Conservation (phyloP, 2,113 vertebrate species). For the Ochotona curzoniae region DNA sequence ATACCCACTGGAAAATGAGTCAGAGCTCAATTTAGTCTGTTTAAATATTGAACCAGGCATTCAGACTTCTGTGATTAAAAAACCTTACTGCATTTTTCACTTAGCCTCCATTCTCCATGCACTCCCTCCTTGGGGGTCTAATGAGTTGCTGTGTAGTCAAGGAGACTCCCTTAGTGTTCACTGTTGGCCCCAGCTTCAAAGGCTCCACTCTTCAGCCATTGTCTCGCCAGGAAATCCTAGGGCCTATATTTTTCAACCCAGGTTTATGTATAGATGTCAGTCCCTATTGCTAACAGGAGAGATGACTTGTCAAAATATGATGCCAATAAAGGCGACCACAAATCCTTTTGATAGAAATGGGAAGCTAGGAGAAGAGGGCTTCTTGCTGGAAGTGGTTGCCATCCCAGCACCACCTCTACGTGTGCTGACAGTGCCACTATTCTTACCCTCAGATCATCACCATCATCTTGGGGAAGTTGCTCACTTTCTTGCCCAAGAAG, state of each 20-base stretch:
- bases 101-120: not conserved
- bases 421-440: accelerated
- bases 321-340: not conserved
- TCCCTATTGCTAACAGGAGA: slow-evolving; percentile 5
- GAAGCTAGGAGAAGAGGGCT: not conserved
- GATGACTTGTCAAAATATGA: not conserved
- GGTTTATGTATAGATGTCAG: not conserved
- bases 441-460: not conserved
- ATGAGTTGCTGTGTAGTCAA: not conserved
- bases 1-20: not conserved
- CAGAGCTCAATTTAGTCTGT: not conserved
- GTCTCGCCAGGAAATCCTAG: not conserved
- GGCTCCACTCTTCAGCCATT: not conserved
- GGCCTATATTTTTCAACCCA: not conserved
- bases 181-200: accelerated
- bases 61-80: not conserved
- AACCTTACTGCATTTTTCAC: not conserved
- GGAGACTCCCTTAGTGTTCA: too few species aligned
- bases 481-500: not conserved
- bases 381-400: not conserved
- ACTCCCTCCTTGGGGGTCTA: too few species aligned
- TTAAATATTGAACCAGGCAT: not conserved
- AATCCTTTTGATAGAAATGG: not conserved
- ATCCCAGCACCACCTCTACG: not conserved
- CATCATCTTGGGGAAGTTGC: accelerated